Evolutionary conservation across 1,140 invertebrate species (phyloP).

Genomic region (Lethrus apterus): DNA sequence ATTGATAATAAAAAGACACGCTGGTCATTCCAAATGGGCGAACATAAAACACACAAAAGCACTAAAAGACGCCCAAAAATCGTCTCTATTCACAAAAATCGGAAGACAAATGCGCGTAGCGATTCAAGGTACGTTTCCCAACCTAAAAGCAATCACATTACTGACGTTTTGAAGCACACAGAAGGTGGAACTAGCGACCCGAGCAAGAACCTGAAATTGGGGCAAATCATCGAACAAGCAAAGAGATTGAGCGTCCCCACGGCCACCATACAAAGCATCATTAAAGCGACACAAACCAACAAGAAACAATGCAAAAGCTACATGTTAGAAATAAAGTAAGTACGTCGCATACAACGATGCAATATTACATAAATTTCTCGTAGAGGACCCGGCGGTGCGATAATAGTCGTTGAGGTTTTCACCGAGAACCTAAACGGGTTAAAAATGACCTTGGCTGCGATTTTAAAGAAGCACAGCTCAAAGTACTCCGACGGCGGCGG

Average conservation of each 20-base stretch:
- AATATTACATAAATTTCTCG: conserved; percentile 12
- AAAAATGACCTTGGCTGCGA: conserved; percentile 38
- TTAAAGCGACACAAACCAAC: conserved; percentile 45
- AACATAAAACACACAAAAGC: conserved; percentile 63
- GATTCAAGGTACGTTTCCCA: conserved; percentile 47
- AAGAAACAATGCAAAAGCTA: conserved; percentile 36
- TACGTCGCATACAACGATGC: background rate
- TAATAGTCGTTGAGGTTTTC: conserved; percentile 41
- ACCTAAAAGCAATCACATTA: no score
- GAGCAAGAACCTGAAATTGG: conserved; percentile 47
- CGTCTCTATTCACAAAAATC: conserved; percentile 42
- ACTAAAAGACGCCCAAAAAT: conserved; percentile 51
- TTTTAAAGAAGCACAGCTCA: conserved; percentile 43
- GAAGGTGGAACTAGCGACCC: conserved; percentile 51
- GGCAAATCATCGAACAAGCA: conserved; percentile 50
- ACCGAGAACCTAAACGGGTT: conserved; percentile 37
- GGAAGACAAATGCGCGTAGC: conserved; percentile 48
- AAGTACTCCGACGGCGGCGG: conserved; percentile 32
- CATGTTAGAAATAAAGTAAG: conserved; percentile 40
- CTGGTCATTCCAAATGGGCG: conserved; percentile 68
- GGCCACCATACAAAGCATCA: conserved; percentile 48
- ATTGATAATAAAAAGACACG: conserved; percentile 43
- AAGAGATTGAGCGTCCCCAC: conserved; percentile 52
- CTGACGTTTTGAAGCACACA: conserved; percentile 34
- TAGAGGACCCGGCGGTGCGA: conserved; percentile 42